Conservation (phyloP, 2,888 invertebrate species). For the Amblyjoppa fuscipennis region DNA sequence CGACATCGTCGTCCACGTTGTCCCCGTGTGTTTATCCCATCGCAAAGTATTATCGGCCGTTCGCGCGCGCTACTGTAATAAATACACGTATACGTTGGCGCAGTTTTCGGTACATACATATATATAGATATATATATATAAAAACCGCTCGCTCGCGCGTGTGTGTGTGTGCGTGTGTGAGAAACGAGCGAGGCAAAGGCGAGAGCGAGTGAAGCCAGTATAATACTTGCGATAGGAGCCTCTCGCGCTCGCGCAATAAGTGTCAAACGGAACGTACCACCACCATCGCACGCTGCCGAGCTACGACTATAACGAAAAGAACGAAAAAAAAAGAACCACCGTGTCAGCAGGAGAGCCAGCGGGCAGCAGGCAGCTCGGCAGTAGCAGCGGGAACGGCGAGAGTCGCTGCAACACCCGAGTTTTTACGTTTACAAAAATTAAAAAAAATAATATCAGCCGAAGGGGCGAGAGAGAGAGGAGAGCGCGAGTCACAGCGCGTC, state of each 20-base stretch:
- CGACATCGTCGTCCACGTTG: not conserved
- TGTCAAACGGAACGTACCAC: constrained; percentile 58
- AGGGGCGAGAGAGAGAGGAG: constrained; percentile 9
- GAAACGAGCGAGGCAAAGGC: constrained; percentile 72
- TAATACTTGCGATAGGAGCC: constrained; percentile 20
- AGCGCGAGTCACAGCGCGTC: constrained; percentile 47
- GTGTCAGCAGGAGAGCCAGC: constrained; percentile 37
- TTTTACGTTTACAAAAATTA: not conserved
- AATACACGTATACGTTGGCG: no score
- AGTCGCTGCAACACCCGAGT: constrained; percentile 37
- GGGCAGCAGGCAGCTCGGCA: constrained; percentile 22
- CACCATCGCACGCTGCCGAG: constrained; percentile 8
- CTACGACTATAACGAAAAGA: constrained; percentile 22
- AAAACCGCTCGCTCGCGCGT: no score
- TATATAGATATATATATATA: no score
- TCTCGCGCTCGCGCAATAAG: constrained; percentile 67
- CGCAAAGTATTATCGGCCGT: constrained; percentile 25
- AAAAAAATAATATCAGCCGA: not conserved
- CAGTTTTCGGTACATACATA: no score
- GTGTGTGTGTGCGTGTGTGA: constrained; percentile 70
- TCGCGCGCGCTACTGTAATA: no score
- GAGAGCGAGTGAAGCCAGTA: not conserved
- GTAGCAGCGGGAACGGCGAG: constrained; percentile 31
- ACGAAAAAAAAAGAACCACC: constrained; percentile 32
- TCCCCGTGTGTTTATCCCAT: not conserved